Conservation (phyloP, 2,113 vertebrate genomes). For the Tragelaphus strepsiceros region DNA sequence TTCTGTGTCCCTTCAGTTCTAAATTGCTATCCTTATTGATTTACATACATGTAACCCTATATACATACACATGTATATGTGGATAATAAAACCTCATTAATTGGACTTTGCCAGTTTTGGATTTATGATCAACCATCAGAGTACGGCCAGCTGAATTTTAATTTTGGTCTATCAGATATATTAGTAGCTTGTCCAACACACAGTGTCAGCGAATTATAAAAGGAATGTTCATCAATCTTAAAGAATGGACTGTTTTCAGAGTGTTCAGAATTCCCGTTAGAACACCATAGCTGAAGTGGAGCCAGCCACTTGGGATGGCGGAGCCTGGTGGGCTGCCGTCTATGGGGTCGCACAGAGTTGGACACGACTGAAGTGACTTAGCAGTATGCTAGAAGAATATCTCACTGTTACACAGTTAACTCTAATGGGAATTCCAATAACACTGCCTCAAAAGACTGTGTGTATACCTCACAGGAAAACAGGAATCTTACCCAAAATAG, state of each 20-base stretch:
- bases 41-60: background rate
- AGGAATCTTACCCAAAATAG: background rate
- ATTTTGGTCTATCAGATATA: background rate
- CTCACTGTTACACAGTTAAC: background rate
- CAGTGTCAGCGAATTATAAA: background rate
- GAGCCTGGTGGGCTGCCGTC: too few species aligned
- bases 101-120: background rate
- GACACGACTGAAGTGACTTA: too few species aligned
- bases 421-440: background rate
- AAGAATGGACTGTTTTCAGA: slow-evolving; percentile 40
- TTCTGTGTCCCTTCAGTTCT: background rate
- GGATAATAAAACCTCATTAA: slow-evolving; percentile 14
- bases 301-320: background rate
- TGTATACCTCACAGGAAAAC: background rate
- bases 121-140: background rate
- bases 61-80: background rate
- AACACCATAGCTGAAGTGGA: background rate
- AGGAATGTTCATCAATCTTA: background rate
- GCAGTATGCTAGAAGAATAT: background rate
- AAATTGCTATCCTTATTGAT: slow-evolving; percentile 19
- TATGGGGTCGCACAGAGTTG: too few species aligned
- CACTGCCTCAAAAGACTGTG: background rate
- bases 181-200: background rate
- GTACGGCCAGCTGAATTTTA: background rate
- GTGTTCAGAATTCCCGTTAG: background rate